phyloP scores from a whole-genome alignment of 2,888 invertebrate genomes.

The Yponomeuta cagnagella region DNA sequence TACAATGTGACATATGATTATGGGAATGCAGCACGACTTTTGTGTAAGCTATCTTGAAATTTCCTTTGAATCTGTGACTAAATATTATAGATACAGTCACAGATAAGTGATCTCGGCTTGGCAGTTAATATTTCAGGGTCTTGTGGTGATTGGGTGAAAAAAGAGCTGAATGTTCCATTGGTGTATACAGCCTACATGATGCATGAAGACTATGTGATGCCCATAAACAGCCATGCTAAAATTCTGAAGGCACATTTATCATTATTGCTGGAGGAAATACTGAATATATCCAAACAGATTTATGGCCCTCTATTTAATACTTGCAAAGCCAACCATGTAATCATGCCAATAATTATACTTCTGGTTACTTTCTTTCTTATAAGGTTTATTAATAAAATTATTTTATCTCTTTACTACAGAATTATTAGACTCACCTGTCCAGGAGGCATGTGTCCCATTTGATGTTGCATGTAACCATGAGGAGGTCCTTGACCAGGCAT shows the following conservation, averaged over 20 bases:
- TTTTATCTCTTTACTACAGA: background rate
- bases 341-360: background rate
- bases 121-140: slow-evolving; percentile 54
- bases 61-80: background rate
- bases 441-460: slow-evolving; percentile 74
- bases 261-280: slow-evolving; percentile 44
- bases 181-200: slow-evolving; percentile 54
- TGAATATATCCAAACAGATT: slow-evolving; percentile 44
- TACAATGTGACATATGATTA: slow-evolving; percentile 40
- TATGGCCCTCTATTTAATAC: slow-evolving; percentile 53
- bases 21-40: slow-evolving; percentile 40
- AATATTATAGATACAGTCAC: too few relatives aligned
- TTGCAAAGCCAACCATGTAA: slow-evolving; percentile 19
- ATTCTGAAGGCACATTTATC: slow-evolving; percentile 36
- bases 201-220: slow-evolving; percentile 33
- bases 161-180: slow-evolving; percentile 51
- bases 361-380: background rate
- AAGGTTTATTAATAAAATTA: background rate
- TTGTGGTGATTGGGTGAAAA: slow-evolving; percentile 63
- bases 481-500: slow-evolving; percentile 75
- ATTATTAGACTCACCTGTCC: slow-evolving; percentile 49
- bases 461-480: slow-evolving; percentile 79
- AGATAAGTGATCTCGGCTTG: slow-evolving; percentile 19
- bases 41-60: slow-evolving; percentile 40
- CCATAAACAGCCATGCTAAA: slow-evolving; percentile 33